Percentiles rank a stretch among this genome's conserved stretches.
phyloP scores from a whole-genome alignment of 2,797 vertebrate species.

The Adelosebastes latens region DNA sequence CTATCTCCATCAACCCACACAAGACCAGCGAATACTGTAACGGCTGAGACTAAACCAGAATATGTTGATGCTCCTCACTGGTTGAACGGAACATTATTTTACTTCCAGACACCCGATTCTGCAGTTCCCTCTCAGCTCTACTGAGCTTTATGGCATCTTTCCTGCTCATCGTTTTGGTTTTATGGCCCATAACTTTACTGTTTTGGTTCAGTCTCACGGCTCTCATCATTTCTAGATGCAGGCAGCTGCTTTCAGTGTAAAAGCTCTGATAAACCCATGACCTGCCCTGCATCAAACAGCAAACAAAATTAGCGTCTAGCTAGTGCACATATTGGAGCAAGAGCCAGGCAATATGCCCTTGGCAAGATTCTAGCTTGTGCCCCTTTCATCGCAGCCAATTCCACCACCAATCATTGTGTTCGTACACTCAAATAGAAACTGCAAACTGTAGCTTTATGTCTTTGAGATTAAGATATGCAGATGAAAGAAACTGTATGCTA shows the following conservation, averaged over 20 bases:
- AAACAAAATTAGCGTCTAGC: neutral
- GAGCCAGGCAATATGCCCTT: neutral
- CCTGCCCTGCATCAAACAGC: neutral
- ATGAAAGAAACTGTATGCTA: neutral
- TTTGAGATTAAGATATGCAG: neutral
- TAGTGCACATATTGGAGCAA: neutral
- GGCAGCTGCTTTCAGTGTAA: neutral
- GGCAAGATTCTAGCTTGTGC: neutral
- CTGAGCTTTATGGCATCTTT: neutral
- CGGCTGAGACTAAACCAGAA: constrained; percentile 35
- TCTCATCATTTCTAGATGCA: neutral
- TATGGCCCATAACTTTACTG: neutral
- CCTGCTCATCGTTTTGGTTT: constrained; percentile 15
- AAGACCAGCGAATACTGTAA: constrained; percentile 37
- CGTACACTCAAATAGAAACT: neutral
- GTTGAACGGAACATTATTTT: neutral
- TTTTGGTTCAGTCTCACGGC: neutral
- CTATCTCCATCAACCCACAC: constrained; percentile 61
- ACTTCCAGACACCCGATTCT: neutral
- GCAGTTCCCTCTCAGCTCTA: neutral
- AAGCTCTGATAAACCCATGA: neutral
- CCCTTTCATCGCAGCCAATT: neutral
- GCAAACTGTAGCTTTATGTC: neutral
- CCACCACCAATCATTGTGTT: neutral
- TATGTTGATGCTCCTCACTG: constrained; percentile 4